A percentile compares a stretch with the other conserved stretches of the same genome.
Conservation (phyloP, 2,797 vertebrate species). For the Pangasius krempfi region DNA sequence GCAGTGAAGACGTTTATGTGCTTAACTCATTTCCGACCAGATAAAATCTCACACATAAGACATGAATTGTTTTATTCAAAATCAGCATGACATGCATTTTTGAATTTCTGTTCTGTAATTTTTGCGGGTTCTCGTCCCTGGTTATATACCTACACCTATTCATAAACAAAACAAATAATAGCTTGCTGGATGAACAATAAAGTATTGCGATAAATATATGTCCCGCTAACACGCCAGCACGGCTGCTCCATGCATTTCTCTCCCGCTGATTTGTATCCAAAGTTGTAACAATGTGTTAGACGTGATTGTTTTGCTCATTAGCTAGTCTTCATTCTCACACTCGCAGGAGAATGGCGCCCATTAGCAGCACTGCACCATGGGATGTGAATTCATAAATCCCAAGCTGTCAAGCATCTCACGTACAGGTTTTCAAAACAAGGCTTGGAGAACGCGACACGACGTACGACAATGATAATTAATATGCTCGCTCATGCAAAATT, state of each 20-base stretch:
- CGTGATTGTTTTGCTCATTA: slow-evolving; percentile 14
- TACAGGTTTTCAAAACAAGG: neutral
- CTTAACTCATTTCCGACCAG: neutral
- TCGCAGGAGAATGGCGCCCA: neutral
- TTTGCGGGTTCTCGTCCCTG: neutral
- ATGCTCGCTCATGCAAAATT: neutral
- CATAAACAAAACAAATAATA: neutral
- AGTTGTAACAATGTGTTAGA: neutral
- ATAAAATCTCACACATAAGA: neutral
- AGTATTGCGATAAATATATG: neutral
- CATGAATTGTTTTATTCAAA: neutral
- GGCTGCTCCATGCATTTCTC: neutral
- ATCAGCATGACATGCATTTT: neutral
- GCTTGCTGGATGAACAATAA: no score
- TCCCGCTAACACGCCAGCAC: neutral
- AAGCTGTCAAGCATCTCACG: neutral
- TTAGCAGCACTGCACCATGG: slow-evolving; percentile 28
- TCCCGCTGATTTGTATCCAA: neutral
- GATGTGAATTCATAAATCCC: slow-evolving; percentile 19
- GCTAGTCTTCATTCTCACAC: neutral
- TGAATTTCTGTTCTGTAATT: neutral
- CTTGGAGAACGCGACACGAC: neutral
- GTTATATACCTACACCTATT: neutral
- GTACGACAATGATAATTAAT: slow-evolving; percentile 10
- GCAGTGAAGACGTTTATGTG: neutral